phyloP scores from a whole-genome alignment of 2,113 vertebrate genomes.

The Antennarius striatus region DNA sequence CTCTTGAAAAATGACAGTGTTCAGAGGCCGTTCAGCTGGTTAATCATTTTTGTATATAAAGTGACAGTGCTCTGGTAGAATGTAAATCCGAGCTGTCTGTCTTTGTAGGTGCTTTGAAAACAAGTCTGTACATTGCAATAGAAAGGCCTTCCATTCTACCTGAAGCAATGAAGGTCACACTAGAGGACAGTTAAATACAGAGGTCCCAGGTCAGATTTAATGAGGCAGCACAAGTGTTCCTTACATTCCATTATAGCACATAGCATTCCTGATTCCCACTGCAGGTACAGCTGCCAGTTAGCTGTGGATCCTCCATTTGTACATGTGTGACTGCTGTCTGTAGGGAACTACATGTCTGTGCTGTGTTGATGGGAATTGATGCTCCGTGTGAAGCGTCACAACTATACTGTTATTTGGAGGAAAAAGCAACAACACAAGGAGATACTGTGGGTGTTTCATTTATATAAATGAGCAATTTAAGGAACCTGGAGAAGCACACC shows the following conservation, averaged over 20 bases:
- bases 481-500: too few species aligned
- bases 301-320: conserved; percentile 23
- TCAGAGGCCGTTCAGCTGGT: conserved; percentile 41
- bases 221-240: conserved; percentile 51
- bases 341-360: not conserved
- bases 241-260: conserved; percentile 47
- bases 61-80: conserved; percentile 3
- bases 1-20: conserved; percentile 20
- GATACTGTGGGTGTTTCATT: too few species aligned
- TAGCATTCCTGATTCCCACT: conserved; percentile 4
- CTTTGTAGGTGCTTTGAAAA: conserved; percentile 5
- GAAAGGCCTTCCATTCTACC: conserved; percentile 3
- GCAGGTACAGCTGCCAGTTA: conserved; percentile 31
- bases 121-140: conserved; percentile 1
- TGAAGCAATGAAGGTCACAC: conserved; percentile 45
- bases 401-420: too few species aligned
- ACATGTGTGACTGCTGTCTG: conserved; percentile 26
- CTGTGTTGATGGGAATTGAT: not conserved
- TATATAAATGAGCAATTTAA: too few species aligned
- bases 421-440: not conserved
- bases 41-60: conserved; percentile 40
- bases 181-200: conserved; percentile 47
- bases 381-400: not conserved
- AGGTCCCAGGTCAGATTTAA: conserved; percentile 46
- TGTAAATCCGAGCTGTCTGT: conserved; percentile 35